Conservation (phyloP, 2,797 vertebrate genomes). For the Dicrostonyx torquatus region DNA sequence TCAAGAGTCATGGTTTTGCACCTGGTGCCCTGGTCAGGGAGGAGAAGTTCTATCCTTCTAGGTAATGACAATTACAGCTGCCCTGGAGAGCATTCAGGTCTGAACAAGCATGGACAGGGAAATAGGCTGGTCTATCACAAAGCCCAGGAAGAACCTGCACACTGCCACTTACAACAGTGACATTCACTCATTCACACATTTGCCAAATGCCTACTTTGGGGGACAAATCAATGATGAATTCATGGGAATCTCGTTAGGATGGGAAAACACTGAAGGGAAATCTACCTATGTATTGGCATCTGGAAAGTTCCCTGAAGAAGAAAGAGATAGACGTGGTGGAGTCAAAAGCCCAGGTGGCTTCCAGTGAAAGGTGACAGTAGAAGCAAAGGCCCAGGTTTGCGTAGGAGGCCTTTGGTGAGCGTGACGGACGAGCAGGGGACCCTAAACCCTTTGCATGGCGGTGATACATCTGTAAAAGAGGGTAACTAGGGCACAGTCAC, state of each 20-base stretch:
- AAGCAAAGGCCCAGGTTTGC: neutral
- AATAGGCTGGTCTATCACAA: neutral
- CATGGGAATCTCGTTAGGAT: neutral
- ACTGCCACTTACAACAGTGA: too few relatives aligned
- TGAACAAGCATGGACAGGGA: neutral
- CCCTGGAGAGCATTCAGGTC: neutral
- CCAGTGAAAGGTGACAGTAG: neutral
- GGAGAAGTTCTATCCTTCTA: neutral
- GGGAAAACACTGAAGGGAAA: neutral
- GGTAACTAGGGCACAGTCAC: neutral
- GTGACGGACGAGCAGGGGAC: accelerated
- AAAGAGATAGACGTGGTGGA: neutral
- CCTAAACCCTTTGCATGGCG: neutral
- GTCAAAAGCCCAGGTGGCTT: neutral
- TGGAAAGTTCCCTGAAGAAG: neutral
- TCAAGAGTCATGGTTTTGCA: neutral
- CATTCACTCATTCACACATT: neutral
- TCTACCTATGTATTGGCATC: neutral
- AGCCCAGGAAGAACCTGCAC: neutral
- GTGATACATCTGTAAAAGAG: neutral
- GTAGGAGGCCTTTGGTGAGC: accelerated
- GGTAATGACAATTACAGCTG: neutral
- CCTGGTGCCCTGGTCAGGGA: neutral
- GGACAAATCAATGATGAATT: neutral
- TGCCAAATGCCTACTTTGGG: neutral